Evolutionary conservation across 2,113 vertebrate species (phyloP).

Genomic region (Pampusana beccarii): DNA sequence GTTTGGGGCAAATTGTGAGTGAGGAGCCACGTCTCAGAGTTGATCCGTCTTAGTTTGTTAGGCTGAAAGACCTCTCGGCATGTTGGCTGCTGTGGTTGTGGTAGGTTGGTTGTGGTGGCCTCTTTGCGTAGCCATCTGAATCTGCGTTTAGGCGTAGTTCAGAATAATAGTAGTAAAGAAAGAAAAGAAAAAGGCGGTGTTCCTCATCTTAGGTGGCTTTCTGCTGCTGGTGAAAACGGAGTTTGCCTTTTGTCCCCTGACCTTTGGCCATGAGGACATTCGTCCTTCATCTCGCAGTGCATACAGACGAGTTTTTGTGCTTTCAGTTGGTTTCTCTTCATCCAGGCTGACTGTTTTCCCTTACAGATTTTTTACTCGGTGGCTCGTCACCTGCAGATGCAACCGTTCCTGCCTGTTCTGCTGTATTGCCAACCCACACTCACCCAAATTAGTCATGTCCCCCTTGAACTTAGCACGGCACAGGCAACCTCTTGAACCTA

Average conservation of each 20-base stretch:
- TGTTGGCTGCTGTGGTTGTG: neutral
- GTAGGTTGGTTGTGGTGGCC: neutral
- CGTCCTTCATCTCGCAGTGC: neutral
- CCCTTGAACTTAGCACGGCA: neutral
- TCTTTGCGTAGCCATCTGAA: neutral
- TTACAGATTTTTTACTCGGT: neutral
- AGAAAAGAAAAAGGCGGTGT: neutral
- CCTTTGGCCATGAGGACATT: neutral
- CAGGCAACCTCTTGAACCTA: neutral
- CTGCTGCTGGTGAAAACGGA: neutral
- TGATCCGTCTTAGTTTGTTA: neutral
- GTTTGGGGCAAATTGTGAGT: neutral
- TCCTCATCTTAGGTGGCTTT: neutral
- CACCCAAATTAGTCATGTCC: fast-evolving
- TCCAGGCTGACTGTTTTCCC: neutral
- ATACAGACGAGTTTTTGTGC: neutral
- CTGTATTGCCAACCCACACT: neutral
- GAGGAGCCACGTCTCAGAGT: neutral
- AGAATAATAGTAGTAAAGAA: neutral
- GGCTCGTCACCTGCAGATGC: fast-evolving
- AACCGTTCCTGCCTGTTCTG: neutral
- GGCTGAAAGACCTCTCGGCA: fast-evolving
- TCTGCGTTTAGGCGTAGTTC: neutral
- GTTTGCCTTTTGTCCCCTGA: neutral
- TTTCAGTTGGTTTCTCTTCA: neutral